Evolutionary conservation across 2,113 vertebrate genomes (phyloP), one percentile per base, ranked within the genome.

Genomic region (Lophotis ruficrista): DNA sequence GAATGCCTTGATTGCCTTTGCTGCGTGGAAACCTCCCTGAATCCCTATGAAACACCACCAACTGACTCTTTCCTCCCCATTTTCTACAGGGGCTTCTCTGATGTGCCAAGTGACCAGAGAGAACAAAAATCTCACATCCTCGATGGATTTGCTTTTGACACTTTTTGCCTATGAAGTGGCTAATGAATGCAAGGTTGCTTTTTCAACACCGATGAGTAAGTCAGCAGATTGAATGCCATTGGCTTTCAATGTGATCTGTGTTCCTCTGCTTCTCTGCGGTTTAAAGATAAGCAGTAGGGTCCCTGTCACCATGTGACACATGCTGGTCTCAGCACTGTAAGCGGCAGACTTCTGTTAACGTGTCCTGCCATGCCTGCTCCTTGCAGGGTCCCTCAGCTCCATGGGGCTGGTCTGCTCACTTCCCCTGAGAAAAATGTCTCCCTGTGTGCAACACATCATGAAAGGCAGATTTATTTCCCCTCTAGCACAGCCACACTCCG

Each of bases 291-390:
- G 25, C 47, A 61, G 65, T 37, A 61, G 78, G 25, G 41, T 53
- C 54, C 16, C 22, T 21, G 41, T 30, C 41, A 51, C 57, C 65
- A 28, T 38, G 28, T 8, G 31, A 50, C 10, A 37, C 7, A 6
- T 4, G 14, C 38, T 50, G 47, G 16, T 66, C 78, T 87, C 66
- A 57, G 33, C 71, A 35, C n/a, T 30, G 71, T 41, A 47, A 28
- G 38, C 3, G 1, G 14, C 43, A 64, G 6, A 4, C 16, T 48
- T 30, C 43, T 54, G 43, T 13, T 1, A 1, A 11, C 1, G 2
- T 31, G 24, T 28, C 21, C 60, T 45, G 35, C 47, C 27, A 9
- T 23, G 17, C 18, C 21, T n/a, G 28, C 61, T 90, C 35, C 54
- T 69, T n/a, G 7, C 10, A 13, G 61, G 66, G n/a, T 12, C 53